Conservation (phyloP, 2,888 invertebrate species). For the Drosophila longiperda region DNA sequence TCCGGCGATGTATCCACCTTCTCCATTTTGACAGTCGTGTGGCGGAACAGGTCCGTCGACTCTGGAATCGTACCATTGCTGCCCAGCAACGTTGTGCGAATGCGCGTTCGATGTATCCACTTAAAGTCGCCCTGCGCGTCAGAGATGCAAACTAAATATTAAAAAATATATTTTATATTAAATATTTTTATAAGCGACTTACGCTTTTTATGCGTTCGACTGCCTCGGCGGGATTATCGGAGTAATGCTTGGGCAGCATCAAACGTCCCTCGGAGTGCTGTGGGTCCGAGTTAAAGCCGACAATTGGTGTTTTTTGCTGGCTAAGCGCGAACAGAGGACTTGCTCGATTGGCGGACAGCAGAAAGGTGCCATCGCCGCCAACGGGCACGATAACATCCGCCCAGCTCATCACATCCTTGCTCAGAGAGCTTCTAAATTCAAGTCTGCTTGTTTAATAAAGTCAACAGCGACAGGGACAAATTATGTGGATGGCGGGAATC, state of each 20-base stretch:
- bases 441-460: slow-evolving; percentile 83
- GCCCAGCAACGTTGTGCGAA: slow-evolving; percentile 93
- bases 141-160: not conserved
- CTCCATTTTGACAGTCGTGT: slow-evolving; percentile 83
- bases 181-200: slow-evolving; percentile 43
- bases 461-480: slow-evolving; percentile 70
- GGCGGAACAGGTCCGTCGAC: slow-evolving; percentile 86
- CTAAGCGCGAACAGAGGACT: slow-evolving; percentile 84
- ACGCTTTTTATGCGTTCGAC: slow-evolving; percentile 91
- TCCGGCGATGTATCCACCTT: slow-evolving; percentile 82
- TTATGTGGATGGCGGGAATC: slow-evolving; percentile 63
- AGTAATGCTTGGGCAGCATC: slow-evolving; percentile 94
- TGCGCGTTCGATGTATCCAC: slow-evolving; percentile 95
- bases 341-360: slow-evolving; percentile 91
- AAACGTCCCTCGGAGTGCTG: slow-evolving; percentile 96
- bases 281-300: slow-evolving; percentile 99
- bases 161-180: not conserved
- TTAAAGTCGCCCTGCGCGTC: slow-evolving; percentile 90
- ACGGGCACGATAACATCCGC: slow-evolving; percentile 95
- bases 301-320: slow-evolving; percentile 92
- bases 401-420: slow-evolving; percentile 91
- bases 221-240: slow-evolving; percentile 91
- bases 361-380: slow-evolving; percentile 99
- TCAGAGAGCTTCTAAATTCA: slow-evolving; percentile 85
- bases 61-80: slow-evolving; percentile 85